Evolutionary conservation across 2,888 invertebrate species (phyloP).

Genomic region (Sinopyrophorus schimmeli): DNA sequence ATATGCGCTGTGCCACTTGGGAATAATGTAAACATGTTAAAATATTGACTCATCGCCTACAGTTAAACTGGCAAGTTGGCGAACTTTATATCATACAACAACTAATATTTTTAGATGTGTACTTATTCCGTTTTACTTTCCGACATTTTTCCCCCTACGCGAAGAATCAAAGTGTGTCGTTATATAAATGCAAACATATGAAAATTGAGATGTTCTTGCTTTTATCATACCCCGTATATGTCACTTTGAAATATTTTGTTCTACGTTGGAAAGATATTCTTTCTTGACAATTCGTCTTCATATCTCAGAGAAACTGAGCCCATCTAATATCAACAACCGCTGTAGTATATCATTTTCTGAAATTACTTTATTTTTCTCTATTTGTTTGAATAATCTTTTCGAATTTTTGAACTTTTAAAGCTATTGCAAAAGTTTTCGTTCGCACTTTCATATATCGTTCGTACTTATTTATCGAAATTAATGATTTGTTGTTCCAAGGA

Average conservation of each 20-base stretch:
- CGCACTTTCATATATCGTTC: no score
- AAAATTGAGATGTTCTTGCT: slow-evolving; percentile 7
- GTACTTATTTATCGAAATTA: no score
- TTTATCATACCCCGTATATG: slow-evolving; percentile 6
- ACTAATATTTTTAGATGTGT: slow-evolving; percentile 1
- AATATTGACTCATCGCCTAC: slow-evolving; percentile 7
- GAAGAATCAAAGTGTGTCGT: slow-evolving; percentile 7
- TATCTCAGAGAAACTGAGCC: not conserved
- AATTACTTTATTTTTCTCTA: no score
- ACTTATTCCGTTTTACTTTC: not conserved
- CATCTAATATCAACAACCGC: no score
- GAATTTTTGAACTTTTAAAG: no score
- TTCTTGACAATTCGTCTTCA: slow-evolving; percentile 10
- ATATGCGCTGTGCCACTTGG: not conserved
- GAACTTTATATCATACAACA: not conserved
- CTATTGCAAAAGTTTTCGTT: no score
- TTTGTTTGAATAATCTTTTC: no score
- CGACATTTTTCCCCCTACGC: slow-evolving; percentile 3
- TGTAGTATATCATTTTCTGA: no score
- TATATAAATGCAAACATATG: slow-evolving; percentile 7
- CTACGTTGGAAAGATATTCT: slow-evolving; percentile 3
- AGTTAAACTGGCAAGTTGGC: not conserved
- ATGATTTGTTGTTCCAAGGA: no score
- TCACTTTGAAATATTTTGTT: slow-evolving; percentile 2
- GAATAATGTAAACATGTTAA: slow-evolving; percentile 5